Conservation (phyloP, 2,113 vertebrate genomes). For the Etheostoma cragini region DNA sequence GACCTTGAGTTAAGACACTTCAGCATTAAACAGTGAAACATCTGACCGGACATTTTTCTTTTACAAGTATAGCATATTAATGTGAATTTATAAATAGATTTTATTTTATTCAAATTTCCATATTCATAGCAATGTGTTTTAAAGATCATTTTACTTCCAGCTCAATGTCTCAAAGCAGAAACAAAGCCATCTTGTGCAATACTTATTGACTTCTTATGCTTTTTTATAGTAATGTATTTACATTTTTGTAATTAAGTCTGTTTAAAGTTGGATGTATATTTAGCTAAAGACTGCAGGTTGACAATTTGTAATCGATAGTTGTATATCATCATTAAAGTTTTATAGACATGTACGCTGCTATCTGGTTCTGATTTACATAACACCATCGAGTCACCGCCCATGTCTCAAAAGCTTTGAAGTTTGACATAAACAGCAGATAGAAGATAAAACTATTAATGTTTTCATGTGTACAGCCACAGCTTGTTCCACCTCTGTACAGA, state of each 20-base stretch:
- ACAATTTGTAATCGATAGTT: background rate
- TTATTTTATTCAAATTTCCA: background rate
- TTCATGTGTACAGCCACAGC: background rate
- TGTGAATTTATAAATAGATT: background rate
- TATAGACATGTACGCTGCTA: background rate
- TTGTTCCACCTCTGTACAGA: background rate
- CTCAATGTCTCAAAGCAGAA: background rate
- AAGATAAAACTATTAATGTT: background rate
- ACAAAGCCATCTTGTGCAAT: background rate
- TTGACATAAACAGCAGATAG: background rate
- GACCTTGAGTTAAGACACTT: background rate
- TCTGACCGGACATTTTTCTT: background rate
- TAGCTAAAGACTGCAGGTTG: background rate
- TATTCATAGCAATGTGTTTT: background rate
- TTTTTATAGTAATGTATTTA: background rate
- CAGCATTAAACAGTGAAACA: background rate
- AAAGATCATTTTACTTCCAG: background rate
- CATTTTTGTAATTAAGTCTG: background rate
- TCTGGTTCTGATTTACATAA: conserved; percentile 1
- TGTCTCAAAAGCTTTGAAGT: background rate
- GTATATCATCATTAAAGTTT: conserved; percentile 13
- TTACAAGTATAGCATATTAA: background rate
- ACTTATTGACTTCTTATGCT: background rate
- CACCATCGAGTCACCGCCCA: background rate
- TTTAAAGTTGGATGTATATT: conserved; percentile 1